Base-by-base conservation (phyloP, 1,140 invertebrate species). In the Coenobita brevimanus region DNA sequence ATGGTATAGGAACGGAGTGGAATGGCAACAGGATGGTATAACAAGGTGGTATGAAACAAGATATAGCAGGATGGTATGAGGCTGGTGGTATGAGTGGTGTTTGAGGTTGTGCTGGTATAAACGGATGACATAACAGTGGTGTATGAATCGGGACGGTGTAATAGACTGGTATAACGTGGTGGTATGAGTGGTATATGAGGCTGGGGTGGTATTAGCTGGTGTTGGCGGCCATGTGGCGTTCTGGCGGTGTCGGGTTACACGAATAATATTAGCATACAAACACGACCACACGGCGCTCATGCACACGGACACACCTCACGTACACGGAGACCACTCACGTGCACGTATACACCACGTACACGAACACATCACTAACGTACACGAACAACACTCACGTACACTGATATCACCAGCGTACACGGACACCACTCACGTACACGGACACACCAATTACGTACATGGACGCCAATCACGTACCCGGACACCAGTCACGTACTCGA, bases 211-310 rank as follows among this genome's bases (percentile, higher is more conserved):
- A 33, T 27, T 36, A 50, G 67, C 24, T 4, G 21, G 80, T 38
- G 64, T 17, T 50, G 60, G 15, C 4, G 38, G 64, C 80, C 80
- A 82, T 82, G 64, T 71, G 80, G 64, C 80, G 62, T 10, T 43
- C 73, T 71, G 57, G 62, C 24, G 33, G 13, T 27, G 50, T 82
- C 80, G 50, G 17, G 64, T 82, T 82, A 33, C 80, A 69, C 67
- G 62, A 82, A 82, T 82, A 82, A 82, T 82, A 82, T 82, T 82
- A 82, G 80, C 80, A 82, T 82, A 82, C 80, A 82, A 67, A 82
- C 80, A 82, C 27, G 57, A n/a, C n/a, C n/a, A 60, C 57, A 15
- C 8, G 57, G 78, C 41, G 78, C 57, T 27, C 33, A n/a, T 46
- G 46, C 54, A 60, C 43, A 80, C 76, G 76, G 73, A 46, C 13